Evolutionary conservation across 2,888 invertebrate genomes (phyloP).

Genomic region (Eilema depressum): DNA sequence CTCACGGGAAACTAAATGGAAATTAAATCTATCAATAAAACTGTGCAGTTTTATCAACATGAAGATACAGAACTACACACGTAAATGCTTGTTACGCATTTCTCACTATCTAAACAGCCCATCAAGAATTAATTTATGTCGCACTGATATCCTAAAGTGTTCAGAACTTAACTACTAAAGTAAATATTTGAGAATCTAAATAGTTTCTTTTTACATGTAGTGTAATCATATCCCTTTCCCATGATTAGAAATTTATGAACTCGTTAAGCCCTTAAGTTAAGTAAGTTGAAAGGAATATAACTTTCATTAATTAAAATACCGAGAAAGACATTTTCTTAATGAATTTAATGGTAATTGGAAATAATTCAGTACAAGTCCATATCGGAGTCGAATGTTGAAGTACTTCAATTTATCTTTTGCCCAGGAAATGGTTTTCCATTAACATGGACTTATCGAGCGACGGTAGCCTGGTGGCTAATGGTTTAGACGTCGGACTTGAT

Average conservation of each 20-base stretch:
- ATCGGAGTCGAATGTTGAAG: background rate
- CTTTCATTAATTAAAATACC: conserved; percentile 52
- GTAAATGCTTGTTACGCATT: conserved; percentile 2
- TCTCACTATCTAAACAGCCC: background rate
- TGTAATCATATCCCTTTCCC: conserved; percentile 30
- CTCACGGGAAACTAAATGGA: background rate
- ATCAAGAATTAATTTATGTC: background rate
- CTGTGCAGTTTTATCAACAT: background rate
- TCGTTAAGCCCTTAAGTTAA: conserved; percentile 34
- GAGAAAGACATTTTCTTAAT: conserved; percentile 39
- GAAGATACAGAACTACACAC: background rate
- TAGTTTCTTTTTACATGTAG: background rate
- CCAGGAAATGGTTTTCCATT: conserved; percentile 4
- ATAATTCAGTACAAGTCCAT: background rate
- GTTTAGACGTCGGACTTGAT: background rate
- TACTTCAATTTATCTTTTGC: background rate
- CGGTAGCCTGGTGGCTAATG: background rate
- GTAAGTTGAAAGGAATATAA: conserved; percentile 38
- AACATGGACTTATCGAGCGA: background rate
- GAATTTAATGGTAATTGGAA: conserved; percentile 36
- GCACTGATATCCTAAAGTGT: background rate
- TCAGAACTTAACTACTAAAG: background rate
- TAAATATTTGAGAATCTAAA: background rate
- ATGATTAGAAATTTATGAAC: conserved; percentile 36
- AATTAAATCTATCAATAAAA: background rate